Percentiles rank a stretch among this genome's conserved stretches.
Conservation (phyloP, 2,797 vertebrate genomes). For the Melanotaenia trifasciata region DNA sequence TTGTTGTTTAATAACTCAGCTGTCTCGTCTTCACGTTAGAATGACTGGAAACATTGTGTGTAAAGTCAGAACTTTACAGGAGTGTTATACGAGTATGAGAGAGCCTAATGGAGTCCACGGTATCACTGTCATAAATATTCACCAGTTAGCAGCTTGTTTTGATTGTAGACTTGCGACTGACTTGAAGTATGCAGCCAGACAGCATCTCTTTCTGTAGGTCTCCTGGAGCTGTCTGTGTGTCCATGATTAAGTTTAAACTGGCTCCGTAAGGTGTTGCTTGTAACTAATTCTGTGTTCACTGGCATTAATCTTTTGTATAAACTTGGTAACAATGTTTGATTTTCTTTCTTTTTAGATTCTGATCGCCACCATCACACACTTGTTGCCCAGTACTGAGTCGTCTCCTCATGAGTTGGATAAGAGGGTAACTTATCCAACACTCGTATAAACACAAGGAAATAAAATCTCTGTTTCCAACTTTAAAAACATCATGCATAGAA, state of each 20-base stretch:
- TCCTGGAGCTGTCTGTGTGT: neutral
- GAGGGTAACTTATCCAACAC: constrained; percentile 84
- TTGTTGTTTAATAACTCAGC: neutral
- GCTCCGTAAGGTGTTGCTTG: neutral
- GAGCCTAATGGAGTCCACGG: neutral
- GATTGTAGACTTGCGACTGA: neutral
- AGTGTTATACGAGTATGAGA: neutral
- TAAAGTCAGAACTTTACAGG: too few species aligned
- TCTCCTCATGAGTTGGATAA: constrained; percentile 97
- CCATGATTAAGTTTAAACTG: neutral
- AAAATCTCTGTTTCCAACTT: neutral
- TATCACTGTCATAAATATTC: neutral
- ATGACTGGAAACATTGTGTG: too few species aligned
- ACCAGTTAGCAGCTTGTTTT: too few species aligned
- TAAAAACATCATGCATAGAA: neutral
- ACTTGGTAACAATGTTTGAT: constrained; percentile 2
- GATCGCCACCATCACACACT: constrained; percentile 94
- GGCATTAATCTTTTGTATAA: neutral
- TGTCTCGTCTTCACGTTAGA: too few species aligned
- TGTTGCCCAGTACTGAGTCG: constrained; percentile 92
- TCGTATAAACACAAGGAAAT: constrained; percentile 1
- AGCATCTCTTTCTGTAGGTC: neutral
- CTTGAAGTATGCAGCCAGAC: neutral
- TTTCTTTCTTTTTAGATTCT: constrained; percentile 85
- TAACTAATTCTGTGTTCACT: neutral